Evolutionary conservation across 2,888 invertebrate species (phyloP).

Genomic region (Podabrus alpinus): DNA sequence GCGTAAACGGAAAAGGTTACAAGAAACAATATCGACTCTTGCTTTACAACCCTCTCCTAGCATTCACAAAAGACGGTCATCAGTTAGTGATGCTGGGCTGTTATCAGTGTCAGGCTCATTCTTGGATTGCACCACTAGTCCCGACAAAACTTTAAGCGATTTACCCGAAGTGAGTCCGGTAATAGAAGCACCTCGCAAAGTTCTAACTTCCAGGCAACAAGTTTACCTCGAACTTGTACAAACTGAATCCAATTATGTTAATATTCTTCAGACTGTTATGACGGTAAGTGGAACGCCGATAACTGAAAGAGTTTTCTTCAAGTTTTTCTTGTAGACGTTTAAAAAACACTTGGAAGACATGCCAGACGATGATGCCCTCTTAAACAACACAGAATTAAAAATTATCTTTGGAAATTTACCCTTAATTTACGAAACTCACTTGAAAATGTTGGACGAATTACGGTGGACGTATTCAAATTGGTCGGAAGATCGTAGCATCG

Average conservation of each 20-base stretch:
- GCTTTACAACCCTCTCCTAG: conserved; percentile 62
- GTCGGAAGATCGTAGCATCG: conserved; percentile 76
- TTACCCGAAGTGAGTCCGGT: conserved; percentile 35
- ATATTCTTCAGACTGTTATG: conserved; percentile 90
- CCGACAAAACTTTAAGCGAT: conserved; percentile 60
- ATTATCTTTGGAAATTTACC: conserved; percentile 95
- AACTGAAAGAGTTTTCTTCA: background rate
- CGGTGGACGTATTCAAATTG: conserved; percentile 73
- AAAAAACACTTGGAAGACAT: conserved; percentile 90
- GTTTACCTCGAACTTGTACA: conserved; percentile 91
- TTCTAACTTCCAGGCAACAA: conserved; percentile 76
- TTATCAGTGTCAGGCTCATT: conserved; percentile 86
- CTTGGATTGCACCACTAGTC: conserved; percentile 85
- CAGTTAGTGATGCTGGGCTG: conserved; percentile 82
- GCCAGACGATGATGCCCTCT: conserved; percentile 77
- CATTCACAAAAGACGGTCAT: conserved; percentile 79
- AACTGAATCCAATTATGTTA: conserved; percentile 97
- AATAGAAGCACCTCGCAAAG: conserved; percentile 68
- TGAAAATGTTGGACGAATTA: conserved; percentile 73
- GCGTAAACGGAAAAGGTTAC: conserved; percentile 82
- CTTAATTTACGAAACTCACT: conserved; percentile 92
- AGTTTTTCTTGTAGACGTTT: conserved; percentile 70
- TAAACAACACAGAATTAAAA: conserved; percentile 90
- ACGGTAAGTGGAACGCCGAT: conserved; percentile 64
- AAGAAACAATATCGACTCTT: conserved; percentile 64